Evolutionary conservation across 2,888 invertebrate species (phyloP).

Genomic region (Pristionchus fissidentatus): DNA sequence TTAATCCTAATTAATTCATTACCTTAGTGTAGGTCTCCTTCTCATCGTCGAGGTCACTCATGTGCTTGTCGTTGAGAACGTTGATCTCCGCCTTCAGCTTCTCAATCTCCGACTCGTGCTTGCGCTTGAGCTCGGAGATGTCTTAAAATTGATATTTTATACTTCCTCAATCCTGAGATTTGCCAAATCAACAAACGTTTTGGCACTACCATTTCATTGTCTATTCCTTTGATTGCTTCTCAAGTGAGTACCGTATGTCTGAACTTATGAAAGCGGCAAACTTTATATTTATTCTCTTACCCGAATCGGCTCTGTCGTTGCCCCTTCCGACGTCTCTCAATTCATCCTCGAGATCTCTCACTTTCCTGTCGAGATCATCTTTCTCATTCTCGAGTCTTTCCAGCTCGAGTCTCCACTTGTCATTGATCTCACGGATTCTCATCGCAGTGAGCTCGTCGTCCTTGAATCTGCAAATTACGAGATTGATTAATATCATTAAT

Average conservation of each 20-base stretch:
- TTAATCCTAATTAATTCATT: not conserved
- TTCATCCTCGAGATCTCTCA: conserved; percentile 73
- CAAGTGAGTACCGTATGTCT: not conserved
- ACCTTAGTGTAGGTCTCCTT: conserved; percentile 70
- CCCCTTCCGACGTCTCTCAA: conserved; percentile 68
- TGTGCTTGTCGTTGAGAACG: conserved; percentile 70
- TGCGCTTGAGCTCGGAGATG: conserved; percentile 68
- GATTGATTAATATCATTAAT: not conserved
- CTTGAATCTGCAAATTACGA: conserved; percentile 29
- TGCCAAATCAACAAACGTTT: not conserved
- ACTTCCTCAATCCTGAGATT: no score
- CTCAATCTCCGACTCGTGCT: conserved; percentile 71
- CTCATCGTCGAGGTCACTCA: conserved; percentile 72
- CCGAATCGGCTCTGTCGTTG: conserved; percentile 65
- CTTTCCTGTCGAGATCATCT: conserved; percentile 69
- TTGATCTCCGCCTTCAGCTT: conserved; percentile 70
- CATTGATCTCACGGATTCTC: conserved; percentile 70
- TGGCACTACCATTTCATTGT: not conserved
- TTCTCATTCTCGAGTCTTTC: conserved; percentile 74
- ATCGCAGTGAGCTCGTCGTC: conserved; percentile 68
- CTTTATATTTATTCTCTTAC: not conserved
- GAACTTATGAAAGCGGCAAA: no score
- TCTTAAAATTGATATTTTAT: no score
- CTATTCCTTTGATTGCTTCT: not conserved
- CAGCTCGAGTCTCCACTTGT: conserved; percentile 72